Conservation (phyloP, 2,888 invertebrate species). For the Meganola albula region DNA sequence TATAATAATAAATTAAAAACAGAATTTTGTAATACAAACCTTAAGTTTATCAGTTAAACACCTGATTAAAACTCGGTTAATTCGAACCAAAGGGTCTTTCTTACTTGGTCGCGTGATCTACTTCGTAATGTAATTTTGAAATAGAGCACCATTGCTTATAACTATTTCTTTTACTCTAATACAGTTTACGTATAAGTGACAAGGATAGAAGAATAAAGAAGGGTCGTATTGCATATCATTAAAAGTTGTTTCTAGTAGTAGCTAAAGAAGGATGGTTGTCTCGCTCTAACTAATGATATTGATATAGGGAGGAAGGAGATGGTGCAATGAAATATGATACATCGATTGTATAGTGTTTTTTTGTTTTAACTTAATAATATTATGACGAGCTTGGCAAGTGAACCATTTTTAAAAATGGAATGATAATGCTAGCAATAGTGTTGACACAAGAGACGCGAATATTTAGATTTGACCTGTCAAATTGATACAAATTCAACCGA, state of each 20-base stretch:
- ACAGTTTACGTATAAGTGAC: slow-evolving; percentile 13
- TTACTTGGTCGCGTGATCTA: slow-evolving; percentile 29
- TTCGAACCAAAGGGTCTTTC: no score
- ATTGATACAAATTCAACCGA: no score
- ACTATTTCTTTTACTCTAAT: slow-evolving; percentile 15
- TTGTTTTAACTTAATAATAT: slow-evolving; percentile 39
- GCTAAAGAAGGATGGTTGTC: slow-evolving; percentile 28
- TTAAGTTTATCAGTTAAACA: no score
- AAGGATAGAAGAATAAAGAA: slow-evolving; percentile 36
- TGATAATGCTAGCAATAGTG: background rate
- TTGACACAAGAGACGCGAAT: no score
- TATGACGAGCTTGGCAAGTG: slow-evolving; percentile 24
- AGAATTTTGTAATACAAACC: no score
- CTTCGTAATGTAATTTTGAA: slow-evolving; percentile 34
- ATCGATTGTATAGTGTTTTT: slow-evolving; percentile 30
- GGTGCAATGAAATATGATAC: slow-evolving; percentile 39
- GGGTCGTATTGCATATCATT: slow-evolving; percentile 63
- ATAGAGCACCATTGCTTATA: slow-evolving; percentile 23
- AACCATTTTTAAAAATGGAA: slow-evolving; percentile 24
- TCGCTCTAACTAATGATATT: slow-evolving; percentile 29
- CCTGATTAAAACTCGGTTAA: no score
- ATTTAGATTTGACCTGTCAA: no score
- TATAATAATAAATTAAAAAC: no score
- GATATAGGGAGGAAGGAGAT: slow-evolving; percentile 25
- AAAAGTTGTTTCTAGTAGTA: slow-evolving; percentile 35